Percentiles rank a stretch among this genome's conserved stretches.
phyloP scores from a whole-genome alignment of 2,888 invertebrate species.

The Philopedon plagiatum region DNA sequence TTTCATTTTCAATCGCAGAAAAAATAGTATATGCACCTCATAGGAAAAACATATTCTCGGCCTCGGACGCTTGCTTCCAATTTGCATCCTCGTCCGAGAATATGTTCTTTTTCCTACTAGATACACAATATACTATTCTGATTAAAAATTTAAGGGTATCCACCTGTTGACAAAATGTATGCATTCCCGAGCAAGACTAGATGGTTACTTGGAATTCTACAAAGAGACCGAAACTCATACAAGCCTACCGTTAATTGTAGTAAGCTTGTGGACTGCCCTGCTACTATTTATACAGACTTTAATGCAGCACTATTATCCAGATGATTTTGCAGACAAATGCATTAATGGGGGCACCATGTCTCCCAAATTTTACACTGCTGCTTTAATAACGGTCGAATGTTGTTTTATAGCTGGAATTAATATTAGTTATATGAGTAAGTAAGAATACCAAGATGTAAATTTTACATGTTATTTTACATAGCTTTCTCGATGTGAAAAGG shows the following conservation, averaged over 20 bases:
- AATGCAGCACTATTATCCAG: constrained; percentile 73
- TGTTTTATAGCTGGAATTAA: constrained; percentile 70
- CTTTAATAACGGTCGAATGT: constrained; percentile 71
- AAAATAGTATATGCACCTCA: too few species aligned
- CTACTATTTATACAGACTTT: constrained; percentile 72
- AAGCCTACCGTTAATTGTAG: constrained; percentile 75
- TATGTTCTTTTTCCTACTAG: too few species aligned
- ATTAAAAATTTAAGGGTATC: constrained; percentile 68
- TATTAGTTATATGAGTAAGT: constrained; percentile 72
- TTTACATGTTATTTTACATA: constrained; percentile 5
- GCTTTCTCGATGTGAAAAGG: not conserved
- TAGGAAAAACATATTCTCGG: too few species aligned
- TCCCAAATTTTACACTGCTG: constrained; percentile 74
- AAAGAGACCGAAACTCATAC: constrained; percentile 74
- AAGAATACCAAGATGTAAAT: too few species aligned
- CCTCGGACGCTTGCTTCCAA: too few species aligned
- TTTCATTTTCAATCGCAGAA: too few species aligned
- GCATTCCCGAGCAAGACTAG: constrained; percentile 75
- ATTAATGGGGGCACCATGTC: constrained; percentile 69
- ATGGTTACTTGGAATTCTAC: constrained; percentile 80
- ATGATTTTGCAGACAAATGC: constrained; percentile 71
- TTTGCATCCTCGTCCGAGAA: too few species aligned
- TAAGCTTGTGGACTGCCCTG: constrained; percentile 75
- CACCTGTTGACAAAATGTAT: constrained; percentile 74
- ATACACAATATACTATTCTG: too few species aligned